These are phyloP conservation scores for Galagoides demidoff DNA, from an alignment of 2,797 vertebrate genomes.

Conservation along the genomic window DNA sequence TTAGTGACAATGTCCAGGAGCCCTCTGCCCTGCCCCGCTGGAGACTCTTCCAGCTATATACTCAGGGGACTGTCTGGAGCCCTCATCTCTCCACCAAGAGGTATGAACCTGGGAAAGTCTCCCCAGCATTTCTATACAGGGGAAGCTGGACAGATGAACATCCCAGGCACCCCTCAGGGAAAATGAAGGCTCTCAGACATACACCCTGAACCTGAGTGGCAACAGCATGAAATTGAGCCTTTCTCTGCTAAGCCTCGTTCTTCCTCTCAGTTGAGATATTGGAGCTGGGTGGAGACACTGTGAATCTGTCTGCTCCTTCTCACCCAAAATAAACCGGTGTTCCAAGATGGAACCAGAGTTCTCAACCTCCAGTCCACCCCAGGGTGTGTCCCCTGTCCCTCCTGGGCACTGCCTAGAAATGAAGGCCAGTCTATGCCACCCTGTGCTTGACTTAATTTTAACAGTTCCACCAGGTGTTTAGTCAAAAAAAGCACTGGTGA, in stretches of 20 bases:
- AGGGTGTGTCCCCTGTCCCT: not conserved
- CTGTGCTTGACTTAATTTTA: not conserved
- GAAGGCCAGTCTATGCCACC: not conserved
- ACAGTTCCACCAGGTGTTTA: not conserved
- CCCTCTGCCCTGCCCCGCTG: not conserved
- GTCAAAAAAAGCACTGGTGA: not conserved
- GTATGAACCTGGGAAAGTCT: no score
- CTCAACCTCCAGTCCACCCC: no score
- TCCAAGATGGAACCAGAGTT: not conserved
- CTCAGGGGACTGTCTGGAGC: not conserved
- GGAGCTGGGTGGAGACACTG: not conserved
- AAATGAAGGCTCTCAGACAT: not conserved
- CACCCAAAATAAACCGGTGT: not conserved
- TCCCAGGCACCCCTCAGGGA: not conserved
- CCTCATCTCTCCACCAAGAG: not conserved
- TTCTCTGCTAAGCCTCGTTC: not conserved
- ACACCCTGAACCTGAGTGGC: not conserved
- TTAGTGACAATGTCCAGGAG: not conserved
- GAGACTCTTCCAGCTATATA: not conserved
- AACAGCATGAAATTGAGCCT: rapidly evolving
- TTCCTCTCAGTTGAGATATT: not conserved
- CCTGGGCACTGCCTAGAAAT: not conserved
- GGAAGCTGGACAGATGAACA: not conserved
- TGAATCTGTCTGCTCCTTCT: not conserved
- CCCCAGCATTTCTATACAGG: not conserved